Evolutionary conservation across 2,113 vertebrate species (phyloP), one percentile per base, ranked within the genome.

Genomic region (Tenrec ecaudatus): DNA sequence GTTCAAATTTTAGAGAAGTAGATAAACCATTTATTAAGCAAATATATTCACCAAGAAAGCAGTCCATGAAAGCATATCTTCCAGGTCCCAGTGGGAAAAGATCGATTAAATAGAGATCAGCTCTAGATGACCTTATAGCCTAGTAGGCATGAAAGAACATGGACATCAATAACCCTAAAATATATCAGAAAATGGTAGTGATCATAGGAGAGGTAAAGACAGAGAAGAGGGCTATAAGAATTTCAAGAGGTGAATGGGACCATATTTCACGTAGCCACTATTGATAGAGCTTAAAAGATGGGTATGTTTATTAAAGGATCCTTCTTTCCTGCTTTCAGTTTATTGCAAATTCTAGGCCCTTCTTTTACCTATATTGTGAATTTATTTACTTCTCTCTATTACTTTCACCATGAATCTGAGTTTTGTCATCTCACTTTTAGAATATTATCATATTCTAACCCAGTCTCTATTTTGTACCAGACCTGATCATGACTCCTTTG

Each of bases 291-390:
- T 86, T 83, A 73, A 80, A 95, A 86, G 25, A 81, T 83, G 10
- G n/a, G 0, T 76, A 19, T 73, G 47, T 23, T 57, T 64, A 6
- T 86, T 95, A 66, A 81, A 91, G 47, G 53, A 47, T 82, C 15
- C 47, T 69, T 80, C 29, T 92, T 92, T 90, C 36, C n/a, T 7
- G 88, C 31, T 9, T 62, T 92, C 2, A 73, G 6, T 57, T 91
- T 43, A 78, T 82, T 85, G 31, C 33, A 58, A 95, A 88, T 94
- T 69, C 20, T 23, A 85, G 68, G 8, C 43, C 71, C 3, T 92
- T 75, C 47, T 38, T 64, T 23, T 16, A 33, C n/a, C 64, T 71
- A 25, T 22, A 62, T 71, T 95, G 89, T 92, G 57, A 66, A 80
- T 77, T 86, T 38, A 33, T 66, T 16, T 92, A 38, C 1, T 62